Base-by-base conservation (phyloP, 2,888 invertebrate genomes). In the Lithophane ornitopus region DNA sequence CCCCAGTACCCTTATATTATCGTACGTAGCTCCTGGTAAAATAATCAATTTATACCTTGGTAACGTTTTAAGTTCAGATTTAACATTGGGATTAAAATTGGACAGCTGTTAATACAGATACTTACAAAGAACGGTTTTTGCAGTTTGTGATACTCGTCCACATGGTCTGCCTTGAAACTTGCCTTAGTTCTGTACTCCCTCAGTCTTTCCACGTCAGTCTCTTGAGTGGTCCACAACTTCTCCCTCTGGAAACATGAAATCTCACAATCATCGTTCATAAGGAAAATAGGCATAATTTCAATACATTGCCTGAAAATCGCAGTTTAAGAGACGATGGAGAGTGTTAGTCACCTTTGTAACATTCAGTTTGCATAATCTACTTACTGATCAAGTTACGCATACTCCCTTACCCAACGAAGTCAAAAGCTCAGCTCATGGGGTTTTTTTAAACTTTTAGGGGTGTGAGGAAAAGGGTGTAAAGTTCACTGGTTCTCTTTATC, bases 181-280 rank as follows among this genome's bases (percentile, higher is more conserved):
- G 97, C 97, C 92, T 98, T 98, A 87, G 97, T 98, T 70, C 97
- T 96, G 93, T 97, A 99, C 92, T 99, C 99, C 85, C 97, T 97
- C 8, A 99, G 96, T 76, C 97, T 96, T 59, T 97, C 97, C 0
- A 98, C 97, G 85, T 98, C 98, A 68, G 97, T 97, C 89, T 98
- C 98, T 81, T 97, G 97, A 0, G 99, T 99, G 1, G 98, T 97
- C 98, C 98, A 99, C 52, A 98, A 97, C 89, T 98, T 98, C 68
- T 98, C 98, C 76, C 93, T 97, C 91, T 97, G 85, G 3, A 93
- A 93, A 34, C 19, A 75, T 59, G 0, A 19, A 34, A 34, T 34
- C 34, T 34, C 34, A 4, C 34, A 16, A 56, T 56, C 8, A 39
- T 1, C 2, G 12, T 0, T 26, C 11, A 8, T 26, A 39, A n/a